Evolutionary conservation across 2,797 vertebrate genomes (phyloP).

Genomic region (Sebastes baramenuke): DNA sequence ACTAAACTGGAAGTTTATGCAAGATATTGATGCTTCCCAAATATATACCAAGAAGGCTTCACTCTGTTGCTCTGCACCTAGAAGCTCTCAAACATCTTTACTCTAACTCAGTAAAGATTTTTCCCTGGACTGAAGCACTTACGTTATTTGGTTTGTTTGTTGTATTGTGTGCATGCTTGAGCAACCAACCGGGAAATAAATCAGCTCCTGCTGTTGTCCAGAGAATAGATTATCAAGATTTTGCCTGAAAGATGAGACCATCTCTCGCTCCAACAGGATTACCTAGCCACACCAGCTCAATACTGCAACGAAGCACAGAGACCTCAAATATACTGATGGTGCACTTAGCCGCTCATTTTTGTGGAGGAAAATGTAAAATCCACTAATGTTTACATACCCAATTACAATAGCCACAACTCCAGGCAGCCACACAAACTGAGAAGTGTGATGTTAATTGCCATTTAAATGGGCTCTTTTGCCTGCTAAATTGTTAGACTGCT

Average conservation of each 20-base stretch:
- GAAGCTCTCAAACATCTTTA: conserved; percentile 6
- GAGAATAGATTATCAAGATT: conserved; percentile 48
- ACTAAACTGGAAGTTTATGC: conserved; percentile 10
- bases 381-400: conserved; percentile 54
- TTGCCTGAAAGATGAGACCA: conserved; percentile 17
- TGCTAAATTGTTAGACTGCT: conserved; percentile 60
- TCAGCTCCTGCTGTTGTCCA: conserved; percentile 2
- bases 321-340: conserved; percentile 10
- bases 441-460: conserved; percentile 64
- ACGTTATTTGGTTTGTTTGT: conserved; percentile 12
- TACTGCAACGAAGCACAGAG: neutral
- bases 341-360: conserved; percentile 31
- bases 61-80: neutral
- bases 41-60: conserved; percentile 3
- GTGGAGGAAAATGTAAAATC: conserved; percentile 36
- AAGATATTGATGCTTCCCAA: conserved; percentile 32
- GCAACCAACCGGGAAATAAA: conserved; percentile 12
- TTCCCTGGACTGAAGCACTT: neutral
- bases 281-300: neutral
- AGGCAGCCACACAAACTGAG: conserved; percentile 47
- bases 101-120: conserved; percentile 11
- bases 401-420: conserved; percentile 52
- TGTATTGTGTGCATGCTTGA: conserved; percentile 9
- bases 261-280: conserved; percentile 33
- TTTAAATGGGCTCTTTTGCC: conserved; percentile 55